These are phyloP conservation scores for Phrynosoma platyrhinos DNA, from an alignment of 2,113 vertebrate species.

Conservation along the genomic window DNA sequence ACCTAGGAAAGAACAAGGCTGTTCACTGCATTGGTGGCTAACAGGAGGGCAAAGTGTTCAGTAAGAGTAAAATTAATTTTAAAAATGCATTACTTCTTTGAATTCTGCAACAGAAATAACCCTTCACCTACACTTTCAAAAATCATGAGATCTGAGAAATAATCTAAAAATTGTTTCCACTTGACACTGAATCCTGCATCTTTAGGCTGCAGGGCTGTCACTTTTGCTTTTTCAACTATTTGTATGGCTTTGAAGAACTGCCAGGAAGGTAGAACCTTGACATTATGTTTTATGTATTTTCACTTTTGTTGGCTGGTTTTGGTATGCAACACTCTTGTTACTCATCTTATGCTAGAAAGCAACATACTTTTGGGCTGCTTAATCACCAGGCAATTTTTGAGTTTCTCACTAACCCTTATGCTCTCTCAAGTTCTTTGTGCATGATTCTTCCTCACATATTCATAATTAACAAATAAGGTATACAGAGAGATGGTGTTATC, in stretches of 20 bases:
- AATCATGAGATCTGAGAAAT: background rate
- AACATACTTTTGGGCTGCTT: too few relatives aligned
- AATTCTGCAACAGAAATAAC: background rate
- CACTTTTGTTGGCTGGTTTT: too few relatives aligned
- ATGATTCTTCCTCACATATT: too few relatives aligned
- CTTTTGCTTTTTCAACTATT: background rate
- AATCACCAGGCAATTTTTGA: background rate
- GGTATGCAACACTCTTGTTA: too few relatives aligned
- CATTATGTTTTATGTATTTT: too few relatives aligned
- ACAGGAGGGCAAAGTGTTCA: background rate
- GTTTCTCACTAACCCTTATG: too few relatives aligned
- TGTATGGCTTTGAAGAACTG: background rate
- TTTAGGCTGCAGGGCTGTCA: background rate
- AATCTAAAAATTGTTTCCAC: background rate
- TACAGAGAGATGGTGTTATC: too few relatives aligned
- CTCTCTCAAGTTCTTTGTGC: too few relatives aligned
- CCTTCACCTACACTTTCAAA: background rate
- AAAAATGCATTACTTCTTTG: background rate
- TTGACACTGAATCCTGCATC: background rate
- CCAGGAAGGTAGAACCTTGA: too few relatives aligned
- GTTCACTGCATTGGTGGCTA: background rate
- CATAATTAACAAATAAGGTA: too few relatives aligned
- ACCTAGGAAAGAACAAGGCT: slow-evolving; percentile 77
- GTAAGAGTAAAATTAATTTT: background rate
- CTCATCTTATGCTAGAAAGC: too few relatives aligned